A percentile compares a stretch with the other conserved stretches of the same genome.
These are phyloP conservation scores for Cryptus armator DNA, from an alignment of 2,888 invertebrate genomes.

Conservation along the genomic window DNA sequence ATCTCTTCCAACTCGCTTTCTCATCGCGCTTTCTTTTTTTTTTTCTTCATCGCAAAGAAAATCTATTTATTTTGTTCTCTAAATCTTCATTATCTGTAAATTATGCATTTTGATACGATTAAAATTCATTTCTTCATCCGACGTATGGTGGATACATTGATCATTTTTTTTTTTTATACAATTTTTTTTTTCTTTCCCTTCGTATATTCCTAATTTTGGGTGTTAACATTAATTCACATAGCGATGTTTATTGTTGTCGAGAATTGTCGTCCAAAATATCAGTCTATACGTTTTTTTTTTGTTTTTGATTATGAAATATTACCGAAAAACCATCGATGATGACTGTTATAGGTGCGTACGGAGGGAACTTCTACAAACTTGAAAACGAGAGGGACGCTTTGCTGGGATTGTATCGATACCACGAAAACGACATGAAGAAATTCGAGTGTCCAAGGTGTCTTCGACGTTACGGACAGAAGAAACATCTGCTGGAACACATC, in stretches of 20 bases:
- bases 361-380: slow-evolving; percentile 23
- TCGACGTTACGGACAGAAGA: slow-evolving; percentile 81
- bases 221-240: background rate
- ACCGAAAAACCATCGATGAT: slow-evolving; percentile 25
- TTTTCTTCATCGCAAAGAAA: background rate
- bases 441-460: slow-evolving; percentile 81
- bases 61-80: background rate
- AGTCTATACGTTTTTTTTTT: background rate
- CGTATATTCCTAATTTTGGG: background rate
- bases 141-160: background rate
- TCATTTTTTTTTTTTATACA: background rate
- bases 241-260: background rate
- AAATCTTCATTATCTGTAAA: slow-evolving; percentile 1
- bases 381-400: slow-evolving; percentile 30
- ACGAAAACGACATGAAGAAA: slow-evolving; percentile 76
- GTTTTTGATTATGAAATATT: background rate
- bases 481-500: slow-evolving; percentile 81
- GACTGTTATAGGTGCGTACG: slow-evolving; percentile 36
- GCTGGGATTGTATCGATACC: slow-evolving; percentile 60
- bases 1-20: background rate
- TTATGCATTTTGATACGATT: slow-evolving; percentile 2
- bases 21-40: no score
- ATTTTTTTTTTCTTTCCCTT: background rate
- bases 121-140: slow-evolving; percentile 16
- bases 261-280: slow-evolving; percentile 5